Evolutionary conservation across 2,888 invertebrate genomes (phyloP), one percentile per base, ranked within the genome.

Genomic region (Phyllotreta cruciferae): DNA sequence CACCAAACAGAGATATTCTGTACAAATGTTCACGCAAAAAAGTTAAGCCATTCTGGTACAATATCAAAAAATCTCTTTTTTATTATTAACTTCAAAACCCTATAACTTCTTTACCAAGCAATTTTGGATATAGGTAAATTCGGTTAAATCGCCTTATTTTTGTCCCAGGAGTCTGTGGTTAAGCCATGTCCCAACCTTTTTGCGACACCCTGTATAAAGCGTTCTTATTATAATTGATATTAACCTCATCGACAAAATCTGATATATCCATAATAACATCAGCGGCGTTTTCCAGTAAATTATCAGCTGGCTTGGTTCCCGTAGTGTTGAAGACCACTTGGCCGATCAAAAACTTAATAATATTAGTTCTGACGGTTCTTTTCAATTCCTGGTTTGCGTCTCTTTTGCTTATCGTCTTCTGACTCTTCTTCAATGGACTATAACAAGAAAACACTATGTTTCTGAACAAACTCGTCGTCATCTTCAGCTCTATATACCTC

Each of bases 221-320:
- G 41, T 41, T 41, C 1, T 41, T 41, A 41, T 41, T n/a, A 3
- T n/a, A 41, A 41, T 36, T 53, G 8, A 14, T 14, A 66, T 73
- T 78, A 81, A 88, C 88, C 78, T 85, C 83, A 64, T 85, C 84
- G 8, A 89, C 77, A 63, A 84, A 82, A 47, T 80, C 79, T 0
- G 86, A 83, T 1, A 87, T 82, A 44, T 81, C 81, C 39, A 85
- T 83, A 64, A 85, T 84, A 57, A 85, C 80, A 65, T 80, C 77
- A 0, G 83, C 81, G 24, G 85, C 80, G 38, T 79, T 65, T 47
- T 84, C 76, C 39, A 87, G 78, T 55, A 81, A 78, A 49, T 80
- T 78, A 65, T 84, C 82, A 5, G 77, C 66, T 68, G 84, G 84
- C 60, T 70, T 64, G 47, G 68, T 58, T 0, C 55, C 49, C 6